Evolutionary conservation across 2,113 vertebrate species (phyloP), one percentile per base, ranked within the genome.

Genomic region (Dendrocopos noguchii): DNA sequence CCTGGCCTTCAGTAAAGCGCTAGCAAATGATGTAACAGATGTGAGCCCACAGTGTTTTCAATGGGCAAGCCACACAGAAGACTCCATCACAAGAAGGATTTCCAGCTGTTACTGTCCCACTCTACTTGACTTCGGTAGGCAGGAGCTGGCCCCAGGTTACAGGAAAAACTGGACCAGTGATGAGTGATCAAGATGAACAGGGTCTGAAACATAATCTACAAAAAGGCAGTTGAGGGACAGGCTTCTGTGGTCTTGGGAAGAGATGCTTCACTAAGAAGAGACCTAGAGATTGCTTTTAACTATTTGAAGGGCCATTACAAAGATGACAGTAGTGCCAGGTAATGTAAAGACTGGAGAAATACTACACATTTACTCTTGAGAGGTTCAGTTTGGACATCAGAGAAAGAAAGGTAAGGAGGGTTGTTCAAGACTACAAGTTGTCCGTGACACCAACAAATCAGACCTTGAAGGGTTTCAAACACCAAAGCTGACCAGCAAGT

Each of bases 31-130:
- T 31, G 1, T 4, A 29, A 63, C 34, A 24, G 17, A 0, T 1
- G 0, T 2, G 20, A 60, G 29, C n/a, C 27, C 34, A 4, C 8
- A 29, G 67, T 1, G 42, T 65, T 65, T 25, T 42, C 17, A 15
- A 2, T 3, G 4, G 28, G 15, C 22, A n/a, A 8, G 0, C 13
- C 15, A 14, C 7, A 0, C 21, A 2, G 27, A 7, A 4, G 28
- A n/a, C 20, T 53, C 28, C 34, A 1, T 47, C 16, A 27, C 0
- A 1, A 79, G 33, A 21, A 24, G 17, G 13, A 14, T 50, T 34
- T n/a, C 36, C 46, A 18, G 10, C 1, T 2, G 3, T 34, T 22
- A 4, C 21, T 18, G 6, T 11, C 29, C 12, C 4, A 3, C 27
- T 73, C 15, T 42, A 1, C 18, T 19, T 20, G 8, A 15, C 44